phyloP scores from a whole-genome alignment of 2,113 vertebrate genomes.

The Uropsilus gracilis region DNA sequence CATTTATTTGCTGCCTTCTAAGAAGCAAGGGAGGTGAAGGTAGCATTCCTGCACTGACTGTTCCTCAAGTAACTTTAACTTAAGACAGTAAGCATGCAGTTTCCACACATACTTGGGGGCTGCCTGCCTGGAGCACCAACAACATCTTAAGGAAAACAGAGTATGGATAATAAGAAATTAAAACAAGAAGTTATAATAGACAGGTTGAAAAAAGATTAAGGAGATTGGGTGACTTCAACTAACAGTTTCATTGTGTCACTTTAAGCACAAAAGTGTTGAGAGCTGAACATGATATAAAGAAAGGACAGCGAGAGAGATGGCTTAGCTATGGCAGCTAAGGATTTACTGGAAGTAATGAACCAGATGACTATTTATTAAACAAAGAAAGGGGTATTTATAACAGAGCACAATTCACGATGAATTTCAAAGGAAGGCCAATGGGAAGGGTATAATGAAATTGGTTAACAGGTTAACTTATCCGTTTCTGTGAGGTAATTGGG shows the following conservation, averaged over 20 bases:
- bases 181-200: neutral
- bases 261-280: no score
- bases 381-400: no score
- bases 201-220: neutral
- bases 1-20: neutral
- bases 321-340: no score
- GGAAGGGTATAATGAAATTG: no score
- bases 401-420: no score
- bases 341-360: no score
- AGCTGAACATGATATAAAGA: no score
- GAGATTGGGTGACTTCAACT: neutral
- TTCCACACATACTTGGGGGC: neutral
- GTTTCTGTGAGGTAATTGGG: no score
- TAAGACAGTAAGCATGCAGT: neutral
- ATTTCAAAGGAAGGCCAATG: no score
- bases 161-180: neutral
- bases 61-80: neutral
- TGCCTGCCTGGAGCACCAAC: neutral
- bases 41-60: neutral
- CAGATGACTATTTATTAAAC: no score
- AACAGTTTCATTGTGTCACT: neutral
- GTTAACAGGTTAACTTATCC: no score
- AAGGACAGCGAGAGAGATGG: no score
- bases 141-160: neutral
- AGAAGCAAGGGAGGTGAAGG: neutral